phyloP scores from a whole-genome alignment of 2,113 vertebrate genomes.

The Mixornis gularis region DNA sequence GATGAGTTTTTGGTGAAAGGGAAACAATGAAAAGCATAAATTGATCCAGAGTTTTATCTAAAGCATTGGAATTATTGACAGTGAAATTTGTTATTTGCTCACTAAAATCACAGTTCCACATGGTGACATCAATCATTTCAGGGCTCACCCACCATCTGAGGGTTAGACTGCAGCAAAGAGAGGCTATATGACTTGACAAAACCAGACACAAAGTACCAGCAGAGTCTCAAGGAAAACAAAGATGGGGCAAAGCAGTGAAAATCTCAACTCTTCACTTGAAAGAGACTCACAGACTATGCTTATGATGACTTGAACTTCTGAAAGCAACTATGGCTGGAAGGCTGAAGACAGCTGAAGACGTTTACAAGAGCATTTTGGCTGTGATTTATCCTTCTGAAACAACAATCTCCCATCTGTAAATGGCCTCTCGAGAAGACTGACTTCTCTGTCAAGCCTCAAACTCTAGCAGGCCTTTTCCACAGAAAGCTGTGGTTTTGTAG shows the following conservation, averaged over 20 bases:
- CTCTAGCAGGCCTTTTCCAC: neutral
- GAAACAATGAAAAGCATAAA: neutral
- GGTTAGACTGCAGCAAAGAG: neutral
- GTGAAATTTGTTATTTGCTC: neutral
- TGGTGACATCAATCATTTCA: neutral
- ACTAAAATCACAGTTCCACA: neutral
- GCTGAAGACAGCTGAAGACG: neutral
- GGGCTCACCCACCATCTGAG: neutral
- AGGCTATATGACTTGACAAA: neutral
- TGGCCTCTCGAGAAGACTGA: fast-evolving
- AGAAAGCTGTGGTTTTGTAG: neutral
- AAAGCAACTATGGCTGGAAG: fast-evolving
- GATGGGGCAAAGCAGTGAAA: neutral
- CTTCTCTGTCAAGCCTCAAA: neutral
- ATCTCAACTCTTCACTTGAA: neutral
- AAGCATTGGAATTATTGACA: neutral
- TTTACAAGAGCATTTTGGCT: neutral
- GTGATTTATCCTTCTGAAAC: neutral
- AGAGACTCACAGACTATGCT: neutral
- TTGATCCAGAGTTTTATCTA: neutral
- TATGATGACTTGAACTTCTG: neutral
- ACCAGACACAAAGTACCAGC: neutral
- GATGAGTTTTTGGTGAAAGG: neutral
- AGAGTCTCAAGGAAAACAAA: neutral
- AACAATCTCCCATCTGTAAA: neutral